These are phyloP conservation scores for Serinus canaria DNA, from an alignment of 2,113 vertebrate genomes.

Conservation along the genomic window DNA sequence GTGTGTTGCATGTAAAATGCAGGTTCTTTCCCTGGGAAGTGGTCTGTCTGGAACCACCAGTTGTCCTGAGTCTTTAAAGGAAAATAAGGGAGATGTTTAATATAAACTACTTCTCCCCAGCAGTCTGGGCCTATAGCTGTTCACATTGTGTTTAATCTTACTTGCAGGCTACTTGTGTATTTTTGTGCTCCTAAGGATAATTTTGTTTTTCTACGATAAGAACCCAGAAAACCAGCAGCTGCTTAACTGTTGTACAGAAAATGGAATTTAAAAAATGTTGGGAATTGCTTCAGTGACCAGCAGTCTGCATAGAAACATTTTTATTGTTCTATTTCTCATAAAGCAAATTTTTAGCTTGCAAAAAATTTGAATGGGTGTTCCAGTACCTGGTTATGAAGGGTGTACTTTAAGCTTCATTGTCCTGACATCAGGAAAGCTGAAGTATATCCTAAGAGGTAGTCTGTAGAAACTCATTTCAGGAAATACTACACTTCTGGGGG, in stretches of 20 bases:
- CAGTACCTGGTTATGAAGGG: neutral
- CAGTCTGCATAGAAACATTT: neutral
- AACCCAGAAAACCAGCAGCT: neutral
- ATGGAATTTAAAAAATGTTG: neutral
- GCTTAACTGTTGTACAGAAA: neutral
- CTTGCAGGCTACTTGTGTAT: neutral
- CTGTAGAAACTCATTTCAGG: neutral
- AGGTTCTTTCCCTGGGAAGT: neutral
- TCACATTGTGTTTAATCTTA: neutral
- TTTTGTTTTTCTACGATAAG: neutral
- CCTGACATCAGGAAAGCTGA: neutral
- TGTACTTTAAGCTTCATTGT: neutral
- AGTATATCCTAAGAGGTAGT: neutral
- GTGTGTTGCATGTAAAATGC: neutral
- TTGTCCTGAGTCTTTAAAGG: neutral
- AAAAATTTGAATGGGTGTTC: neutral
- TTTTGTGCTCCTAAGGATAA: neutral
- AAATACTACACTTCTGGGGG: fast-evolving
- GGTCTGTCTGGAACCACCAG: fast-evolving
- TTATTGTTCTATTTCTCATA: neutral
- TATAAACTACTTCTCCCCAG: neutral
- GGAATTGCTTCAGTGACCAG: neutral
- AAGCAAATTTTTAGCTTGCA: neutral
- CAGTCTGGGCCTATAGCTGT: neutral
- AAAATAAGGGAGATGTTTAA: neutral